phyloP scores from a whole-genome alignment of 2,113 vertebrate species.

The Pygoscelis antarcticus region DNA sequence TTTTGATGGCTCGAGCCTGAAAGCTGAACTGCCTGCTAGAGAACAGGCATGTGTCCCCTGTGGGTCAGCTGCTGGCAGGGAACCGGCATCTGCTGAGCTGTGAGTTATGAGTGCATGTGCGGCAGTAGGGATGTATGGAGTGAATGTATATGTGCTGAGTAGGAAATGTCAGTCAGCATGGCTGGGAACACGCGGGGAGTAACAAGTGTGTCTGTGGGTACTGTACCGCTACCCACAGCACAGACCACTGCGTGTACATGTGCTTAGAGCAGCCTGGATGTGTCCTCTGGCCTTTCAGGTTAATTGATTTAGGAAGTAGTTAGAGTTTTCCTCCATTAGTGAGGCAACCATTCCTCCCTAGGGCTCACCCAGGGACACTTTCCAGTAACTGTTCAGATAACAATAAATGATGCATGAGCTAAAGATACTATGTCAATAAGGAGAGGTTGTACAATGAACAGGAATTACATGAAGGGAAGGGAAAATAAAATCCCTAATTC shows the following conservation, averaged over 20 bases:
- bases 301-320: constrained; percentile 73
- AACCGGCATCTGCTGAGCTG: not conserved
- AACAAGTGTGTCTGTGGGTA: not conserved
- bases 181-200: not conserved
- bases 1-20: not conserved
- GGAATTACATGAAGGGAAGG: not conserved
- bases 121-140: not conserved
- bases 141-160: rapidly evolving
- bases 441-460: constrained; percentile 26
- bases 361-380: constrained; percentile 51
- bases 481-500: constrained; percentile 8
- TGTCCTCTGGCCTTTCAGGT: constrained; percentile 17
- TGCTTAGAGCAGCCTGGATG: not conserved
- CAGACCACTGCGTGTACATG: not conserved
- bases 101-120: rapidly evolving
- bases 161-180: rapidly evolving
- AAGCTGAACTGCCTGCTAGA: not conserved
- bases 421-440: constrained; percentile 50
- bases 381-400: constrained; percentile 60
- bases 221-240: not conserved
- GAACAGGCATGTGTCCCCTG: rapidly evolving
- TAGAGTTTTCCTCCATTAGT: constrained; percentile 70
- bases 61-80: not conserved
- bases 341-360: constrained; percentile 30
- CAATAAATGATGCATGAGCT: constrained; percentile 65